Evolutionary conservation across 2,797 vertebrate genomes (phyloP).

Genomic region (Hydrophis major): DNA sequence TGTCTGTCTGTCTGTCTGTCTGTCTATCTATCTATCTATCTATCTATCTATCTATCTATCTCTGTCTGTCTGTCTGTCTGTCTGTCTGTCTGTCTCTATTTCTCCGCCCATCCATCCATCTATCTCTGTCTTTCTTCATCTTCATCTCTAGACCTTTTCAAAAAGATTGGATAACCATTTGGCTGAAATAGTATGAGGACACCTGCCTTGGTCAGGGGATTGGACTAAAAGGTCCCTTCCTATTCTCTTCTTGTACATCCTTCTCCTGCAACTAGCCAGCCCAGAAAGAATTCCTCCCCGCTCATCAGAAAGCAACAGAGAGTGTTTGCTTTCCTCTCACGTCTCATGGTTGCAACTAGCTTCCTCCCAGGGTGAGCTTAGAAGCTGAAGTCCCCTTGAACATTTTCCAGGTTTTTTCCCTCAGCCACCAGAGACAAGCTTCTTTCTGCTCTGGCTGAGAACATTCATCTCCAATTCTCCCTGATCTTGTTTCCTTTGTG

Average conservation of each 20-base stretch:
- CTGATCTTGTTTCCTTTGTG: background rate
- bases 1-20: too few species aligned
- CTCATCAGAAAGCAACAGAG: background rate
- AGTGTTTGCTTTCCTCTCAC: conserved; percentile 1
- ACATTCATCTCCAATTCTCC: conserved; percentile 28
- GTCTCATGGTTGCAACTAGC: background rate
- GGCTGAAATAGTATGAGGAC: background rate
- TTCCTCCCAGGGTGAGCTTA: conserved; percentile 12
- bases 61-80: too few species aligned
- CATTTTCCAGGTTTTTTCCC: background rate
- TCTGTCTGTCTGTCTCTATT: too few species aligned
- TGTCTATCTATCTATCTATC: too few species aligned
- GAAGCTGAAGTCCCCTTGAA: background rate
- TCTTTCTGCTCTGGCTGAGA: conserved; percentile 18
- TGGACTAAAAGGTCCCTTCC: background rate
- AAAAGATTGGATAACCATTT: background rate
- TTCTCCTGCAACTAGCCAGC: background rate
- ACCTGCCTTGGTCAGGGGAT: background rate
- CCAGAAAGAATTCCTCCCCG: background rate
- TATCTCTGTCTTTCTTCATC: background rate
- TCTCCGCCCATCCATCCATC: too few species aligned
- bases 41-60: too few species aligned
- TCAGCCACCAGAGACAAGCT: background rate
- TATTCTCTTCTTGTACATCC: background rate
- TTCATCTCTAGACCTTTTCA: background rate